Evolutionary conservation across 2,113 vertebrate genomes (phyloP).

Genomic region (Brachyistius frenatus): DNA sequence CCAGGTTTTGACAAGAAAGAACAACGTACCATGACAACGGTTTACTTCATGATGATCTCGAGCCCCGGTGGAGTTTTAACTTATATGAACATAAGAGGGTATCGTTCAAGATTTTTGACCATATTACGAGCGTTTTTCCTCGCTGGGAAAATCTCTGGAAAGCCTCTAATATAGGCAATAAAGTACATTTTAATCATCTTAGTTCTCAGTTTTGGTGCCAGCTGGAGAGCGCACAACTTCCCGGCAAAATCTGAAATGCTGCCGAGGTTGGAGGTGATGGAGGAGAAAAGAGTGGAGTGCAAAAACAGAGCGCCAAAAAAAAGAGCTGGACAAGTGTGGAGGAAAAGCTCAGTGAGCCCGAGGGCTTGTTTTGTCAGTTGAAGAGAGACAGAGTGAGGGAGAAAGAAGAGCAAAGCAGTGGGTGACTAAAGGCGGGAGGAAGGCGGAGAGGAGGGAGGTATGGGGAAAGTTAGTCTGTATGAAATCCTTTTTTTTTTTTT

Average conservation of each 20-base stretch:
- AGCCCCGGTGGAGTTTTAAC: too few relatives aligned
- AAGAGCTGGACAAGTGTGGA: slow-evolving; percentile 32
- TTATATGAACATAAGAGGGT: too few relatives aligned
- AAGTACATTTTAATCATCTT: slow-evolving; percentile 1
- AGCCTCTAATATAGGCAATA: background rate
- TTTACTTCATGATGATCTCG: too few relatives aligned
- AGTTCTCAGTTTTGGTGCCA: background rate
- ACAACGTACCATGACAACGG: too few relatives aligned
- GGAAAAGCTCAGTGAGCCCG: slow-evolving; percentile 40
- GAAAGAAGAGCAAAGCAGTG: slow-evolving; percentile 43
- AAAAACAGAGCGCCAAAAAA: slow-evolving; percentile 25
- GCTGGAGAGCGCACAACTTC: background rate
- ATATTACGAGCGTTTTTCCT: background rate
- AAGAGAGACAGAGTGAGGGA: slow-evolving; percentile 47
- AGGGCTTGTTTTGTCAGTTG: slow-evolving; percentile 74
- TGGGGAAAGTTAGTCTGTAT: slow-evolving; percentile 78
- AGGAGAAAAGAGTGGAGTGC: slow-evolving; percentile 3
- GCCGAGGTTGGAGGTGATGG: slow-evolving; percentile 7
- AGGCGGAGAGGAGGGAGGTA: slow-evolving; percentile 46
- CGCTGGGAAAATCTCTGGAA: background rate
- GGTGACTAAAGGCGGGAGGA: slow-evolving; percentile 47
- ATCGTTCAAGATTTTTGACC: background rate
- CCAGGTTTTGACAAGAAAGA: background rate
- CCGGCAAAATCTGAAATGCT: background rate
- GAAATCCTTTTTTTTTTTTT: slow-evolving; percentile 62